phyloP scores from a whole-genome alignment of 2,113 vertebrate species.

The Tetrax tetrax region DNA sequence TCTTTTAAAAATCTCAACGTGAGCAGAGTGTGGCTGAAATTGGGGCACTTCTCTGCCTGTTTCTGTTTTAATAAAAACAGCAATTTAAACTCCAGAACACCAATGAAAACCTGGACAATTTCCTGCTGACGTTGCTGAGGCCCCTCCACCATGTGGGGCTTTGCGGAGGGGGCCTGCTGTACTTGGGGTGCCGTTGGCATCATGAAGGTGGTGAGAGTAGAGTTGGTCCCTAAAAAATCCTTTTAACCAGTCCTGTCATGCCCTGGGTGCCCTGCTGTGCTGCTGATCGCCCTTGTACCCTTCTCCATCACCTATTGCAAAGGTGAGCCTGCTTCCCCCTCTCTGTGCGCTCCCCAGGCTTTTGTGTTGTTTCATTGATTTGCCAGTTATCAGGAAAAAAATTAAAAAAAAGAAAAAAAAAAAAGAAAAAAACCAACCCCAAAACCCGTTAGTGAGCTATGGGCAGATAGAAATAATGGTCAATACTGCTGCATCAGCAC shows the following conservation, averaged over 20 bases:
- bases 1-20: background rate
- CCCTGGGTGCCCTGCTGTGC: background rate
- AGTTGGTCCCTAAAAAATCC: background rate
- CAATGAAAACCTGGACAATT: background rate
- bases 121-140: background rate
- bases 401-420: too few species aligned
- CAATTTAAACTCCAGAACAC: background rate
- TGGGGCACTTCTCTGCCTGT: background rate
- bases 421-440: background rate
- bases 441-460: background rate
- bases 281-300: background rate
- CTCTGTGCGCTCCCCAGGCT: background rate
- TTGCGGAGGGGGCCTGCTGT: background rate
- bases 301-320: background rate
- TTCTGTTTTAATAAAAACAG: background rate
- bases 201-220: background rate
- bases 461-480: background rate
- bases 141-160: background rate
- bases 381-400: background rate
- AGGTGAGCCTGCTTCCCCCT: background rate
- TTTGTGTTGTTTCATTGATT: background rate
- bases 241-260: background rate
- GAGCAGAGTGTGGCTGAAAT: background rate
- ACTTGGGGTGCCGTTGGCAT: background rate
- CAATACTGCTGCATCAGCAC: background rate